A percentile compares a stretch with the other conserved stretches of the same genome.
These are phyloP conservation scores for Drosophila prosaltans DNA, from an alignment of 1,140 invertebrate species.

Conservation along the genomic window DNA sequence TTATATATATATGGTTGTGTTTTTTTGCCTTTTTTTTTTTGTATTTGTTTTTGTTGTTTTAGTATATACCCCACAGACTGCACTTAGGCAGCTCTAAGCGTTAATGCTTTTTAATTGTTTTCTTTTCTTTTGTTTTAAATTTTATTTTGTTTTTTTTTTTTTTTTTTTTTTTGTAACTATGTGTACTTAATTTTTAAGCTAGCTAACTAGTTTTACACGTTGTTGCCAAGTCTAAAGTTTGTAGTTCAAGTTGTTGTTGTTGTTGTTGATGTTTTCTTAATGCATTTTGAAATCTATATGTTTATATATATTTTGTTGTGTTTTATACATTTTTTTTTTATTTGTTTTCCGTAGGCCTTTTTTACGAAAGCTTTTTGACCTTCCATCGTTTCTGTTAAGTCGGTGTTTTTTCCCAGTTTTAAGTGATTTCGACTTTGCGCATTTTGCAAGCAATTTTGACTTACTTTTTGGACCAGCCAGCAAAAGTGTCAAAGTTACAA, in stretches of 20 bases:
- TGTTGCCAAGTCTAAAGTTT: slow-evolving; percentile 75
- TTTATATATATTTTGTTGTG: too few species aligned
- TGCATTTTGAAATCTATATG: slow-evolving; percentile 20
- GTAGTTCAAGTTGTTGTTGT: slow-evolving; percentile 65
- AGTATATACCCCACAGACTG: slow-evolving; percentile 55
- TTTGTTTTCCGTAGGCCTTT: slow-evolving; percentile 62
- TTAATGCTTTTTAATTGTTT: slow-evolving; percentile 76
- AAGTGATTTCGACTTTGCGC: slow-evolving; percentile 70
- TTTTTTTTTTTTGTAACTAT: slow-evolving; percentile 25
- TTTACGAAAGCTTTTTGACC: slow-evolving; percentile 69
- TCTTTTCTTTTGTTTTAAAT: slow-evolving; percentile 22
- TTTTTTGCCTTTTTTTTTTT: slow-evolving; percentile 29
- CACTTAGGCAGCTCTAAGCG: slow-evolving; percentile 75
- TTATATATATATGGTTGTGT: neutral
- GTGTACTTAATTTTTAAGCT: slow-evolving; percentile 44
- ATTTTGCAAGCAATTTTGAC: slow-evolving; percentile 44
- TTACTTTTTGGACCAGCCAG: slow-evolving; percentile 10
- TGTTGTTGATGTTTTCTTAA: neutral
- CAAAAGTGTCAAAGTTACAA: slow-evolving; percentile 3
- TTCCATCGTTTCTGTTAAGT: slow-evolving; percentile 36
- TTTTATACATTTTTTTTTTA: neutral
- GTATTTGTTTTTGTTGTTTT: slow-evolving; percentile 16
- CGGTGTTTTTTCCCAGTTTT: slow-evolving; percentile 35
- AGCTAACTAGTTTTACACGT: slow-evolving; percentile 76
- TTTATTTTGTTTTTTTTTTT: slow-evolving; percentile 34